phyloP scores from a whole-genome alignment of 2,113 vertebrate species.

The Lophochroa leadbeateri region DNA sequence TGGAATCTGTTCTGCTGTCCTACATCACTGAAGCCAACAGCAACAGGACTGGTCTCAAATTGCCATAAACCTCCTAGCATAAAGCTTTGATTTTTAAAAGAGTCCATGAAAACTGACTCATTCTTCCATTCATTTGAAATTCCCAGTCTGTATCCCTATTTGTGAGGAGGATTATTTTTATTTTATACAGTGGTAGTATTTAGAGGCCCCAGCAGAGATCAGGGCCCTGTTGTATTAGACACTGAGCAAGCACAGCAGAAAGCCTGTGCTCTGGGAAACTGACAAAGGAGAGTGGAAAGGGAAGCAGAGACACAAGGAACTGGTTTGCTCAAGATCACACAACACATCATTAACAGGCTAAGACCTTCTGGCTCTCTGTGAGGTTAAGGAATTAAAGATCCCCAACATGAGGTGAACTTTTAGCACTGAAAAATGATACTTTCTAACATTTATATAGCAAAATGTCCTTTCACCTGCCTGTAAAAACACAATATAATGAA shows the following conservation, averaged over 20 bases:
- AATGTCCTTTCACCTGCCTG: background rate
- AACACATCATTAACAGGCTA: background rate
- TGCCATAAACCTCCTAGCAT: background rate
- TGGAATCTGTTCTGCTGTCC: constrained; percentile 19
- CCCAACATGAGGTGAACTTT: background rate
- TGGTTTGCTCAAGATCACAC: constrained; percentile 1
- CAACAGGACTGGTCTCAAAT: background rate
- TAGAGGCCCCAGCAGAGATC: background rate
- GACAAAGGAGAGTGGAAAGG: background rate
- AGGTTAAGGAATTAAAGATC: background rate
- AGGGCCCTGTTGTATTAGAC: background rate
- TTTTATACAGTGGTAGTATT: background rate
- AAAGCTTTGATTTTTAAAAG: background rate
- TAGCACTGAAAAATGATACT: background rate
- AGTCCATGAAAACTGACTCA: background rate
- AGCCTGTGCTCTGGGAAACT: background rate
- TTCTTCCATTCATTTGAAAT: background rate
- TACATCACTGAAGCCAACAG: constrained; percentile 1
- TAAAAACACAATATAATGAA: background rate
- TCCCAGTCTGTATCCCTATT: background rate
- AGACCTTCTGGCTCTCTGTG: background rate
- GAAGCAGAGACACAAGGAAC: background rate
- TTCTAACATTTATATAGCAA: background rate
- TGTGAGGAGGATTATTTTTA: constrained; percentile 2
- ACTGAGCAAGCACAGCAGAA: background rate